Evolutionary conservation across 2,113 vertebrate species (phyloP).

Genomic region (Kryptolebias marmoratus): DNA sequence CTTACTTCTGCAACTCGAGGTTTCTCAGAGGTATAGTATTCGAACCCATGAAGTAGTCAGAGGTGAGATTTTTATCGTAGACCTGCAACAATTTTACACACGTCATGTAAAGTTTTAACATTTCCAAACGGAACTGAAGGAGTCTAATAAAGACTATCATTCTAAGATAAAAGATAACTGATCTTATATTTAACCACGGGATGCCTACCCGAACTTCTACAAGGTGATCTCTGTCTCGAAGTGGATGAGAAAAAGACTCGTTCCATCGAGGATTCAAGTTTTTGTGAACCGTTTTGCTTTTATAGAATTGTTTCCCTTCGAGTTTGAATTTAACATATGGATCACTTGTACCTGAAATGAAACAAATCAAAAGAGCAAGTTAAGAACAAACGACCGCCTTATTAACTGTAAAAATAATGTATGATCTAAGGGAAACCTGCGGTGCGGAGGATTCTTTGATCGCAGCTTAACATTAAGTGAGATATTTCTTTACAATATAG

Average conservation of each 20-base stretch:
- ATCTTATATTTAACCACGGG: background rate
- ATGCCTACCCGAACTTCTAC: slow-evolving; percentile 88
- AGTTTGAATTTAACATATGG: slow-evolving; percentile 97
- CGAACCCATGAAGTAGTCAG: slow-evolving; percentile 95
- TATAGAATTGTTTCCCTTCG: slow-evolving; percentile 93
- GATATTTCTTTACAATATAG: slow-evolving; percentile 25
- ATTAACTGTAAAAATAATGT: background rate
- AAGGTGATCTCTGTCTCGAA: slow-evolving; percentile 86
- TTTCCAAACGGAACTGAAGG: background rate
- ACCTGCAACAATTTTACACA: slow-evolving; percentile 78
- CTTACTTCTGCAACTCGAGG: slow-evolving; percentile 90
- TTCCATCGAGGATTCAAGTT: slow-evolving; percentile 95
- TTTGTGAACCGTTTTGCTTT: slow-evolving; percentile 95
- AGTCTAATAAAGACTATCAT: background rate
- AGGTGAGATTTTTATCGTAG: slow-evolving; percentile 91
- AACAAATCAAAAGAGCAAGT: slow-evolving; percentile 17
- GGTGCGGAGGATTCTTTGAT: slow-evolving; percentile 5
- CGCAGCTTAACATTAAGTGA: background rate
- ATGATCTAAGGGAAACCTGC: background rate
- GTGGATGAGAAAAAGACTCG: slow-evolving; percentile 88
- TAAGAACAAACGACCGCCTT: slow-evolving; percentile 2
- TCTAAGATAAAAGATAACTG: background rate
- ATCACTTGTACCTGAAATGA: slow-evolving; percentile 89
- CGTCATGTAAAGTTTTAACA: background rate
- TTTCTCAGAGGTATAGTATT: slow-evolving; percentile 79